Conservation (phyloP, 2,113 vertebrate species). For the Narcine bancroftii region DNA sequence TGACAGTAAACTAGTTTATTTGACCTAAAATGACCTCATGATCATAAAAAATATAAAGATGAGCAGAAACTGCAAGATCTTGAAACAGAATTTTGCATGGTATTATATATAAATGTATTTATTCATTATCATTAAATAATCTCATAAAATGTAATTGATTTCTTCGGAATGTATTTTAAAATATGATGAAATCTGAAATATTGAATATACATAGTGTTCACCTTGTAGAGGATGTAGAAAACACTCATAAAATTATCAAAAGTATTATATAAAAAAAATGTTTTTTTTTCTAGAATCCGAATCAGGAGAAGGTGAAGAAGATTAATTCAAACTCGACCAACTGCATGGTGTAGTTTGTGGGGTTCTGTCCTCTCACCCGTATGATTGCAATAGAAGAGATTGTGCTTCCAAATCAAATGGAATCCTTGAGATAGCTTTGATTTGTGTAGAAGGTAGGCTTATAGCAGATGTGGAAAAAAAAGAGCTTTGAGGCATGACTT, state of each 20-base stretch:
- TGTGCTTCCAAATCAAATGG: conserved; percentile 58
- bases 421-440: conserved; percentile 57
- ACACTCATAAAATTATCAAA: background rate
- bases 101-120: background rate
- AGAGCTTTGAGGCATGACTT: conserved; percentile 58
- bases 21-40: background rate
- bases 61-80: background rate
- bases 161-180: background rate
- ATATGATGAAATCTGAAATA: background rate
- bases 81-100: background rate
- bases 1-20: background rate
- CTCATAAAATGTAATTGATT: background rate
- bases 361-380: conserved; percentile 47
- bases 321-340: conserved; percentile 49
- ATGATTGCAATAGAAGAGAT: conserved; percentile 50
- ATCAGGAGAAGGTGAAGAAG: conserved; percentile 72
- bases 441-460: conserved; percentile 56
- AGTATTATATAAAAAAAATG: background rate
- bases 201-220: background rate
- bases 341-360: conserved; percentile 48
- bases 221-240: background rate
- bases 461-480: conserved; percentile 48
- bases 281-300: conserved; percentile 64
- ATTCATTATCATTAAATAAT: background rate
- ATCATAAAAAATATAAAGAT: background rate